Conservation (phyloP, 2,888 invertebrate species). For the Cryptus armator region DNA sequence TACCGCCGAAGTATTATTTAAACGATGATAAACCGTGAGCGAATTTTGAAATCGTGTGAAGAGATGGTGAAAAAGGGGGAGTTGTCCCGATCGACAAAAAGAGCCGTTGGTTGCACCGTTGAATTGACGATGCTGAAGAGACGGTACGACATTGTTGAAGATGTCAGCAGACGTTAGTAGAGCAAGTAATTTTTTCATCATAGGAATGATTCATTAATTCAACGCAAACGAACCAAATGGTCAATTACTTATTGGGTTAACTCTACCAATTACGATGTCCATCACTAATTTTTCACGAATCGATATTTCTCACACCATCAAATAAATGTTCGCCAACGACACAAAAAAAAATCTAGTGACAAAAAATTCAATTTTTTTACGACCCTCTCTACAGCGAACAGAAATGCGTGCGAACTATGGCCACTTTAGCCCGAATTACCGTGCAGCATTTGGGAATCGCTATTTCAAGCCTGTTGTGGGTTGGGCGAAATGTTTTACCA, state of each 20-base stretch:
- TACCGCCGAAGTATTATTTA: slow-evolving; percentile 15
- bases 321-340: neutral
- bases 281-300: too few species aligned
- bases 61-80: neutral
- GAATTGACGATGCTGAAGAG: neutral
- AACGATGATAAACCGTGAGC: slow-evolving; percentile 4
- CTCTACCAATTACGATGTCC: too few species aligned
- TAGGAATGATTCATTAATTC: too few species aligned
- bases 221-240: too few species aligned
- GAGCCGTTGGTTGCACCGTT: neutral
- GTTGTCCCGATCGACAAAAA: neutral
- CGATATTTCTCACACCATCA: neutral
- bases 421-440: neutral
- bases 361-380: neutral
- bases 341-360: neutral
- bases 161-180: too few species aligned
- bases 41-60: slow-evolving; percentile 20
- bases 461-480: slow-evolving; percentile 23
- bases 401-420: neutral
- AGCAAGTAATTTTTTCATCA: too few species aligned
- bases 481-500: slow-evolving; percentile 50
- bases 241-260: too few species aligned
- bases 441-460: slow-evolving; percentile 63
- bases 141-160: neutral
- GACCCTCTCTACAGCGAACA: neutral